These are phyloP conservation scores for Sylvietta virens DNA, from an alignment of 2,113 vertebrate genomes.

Conservation along the genomic window DNA sequence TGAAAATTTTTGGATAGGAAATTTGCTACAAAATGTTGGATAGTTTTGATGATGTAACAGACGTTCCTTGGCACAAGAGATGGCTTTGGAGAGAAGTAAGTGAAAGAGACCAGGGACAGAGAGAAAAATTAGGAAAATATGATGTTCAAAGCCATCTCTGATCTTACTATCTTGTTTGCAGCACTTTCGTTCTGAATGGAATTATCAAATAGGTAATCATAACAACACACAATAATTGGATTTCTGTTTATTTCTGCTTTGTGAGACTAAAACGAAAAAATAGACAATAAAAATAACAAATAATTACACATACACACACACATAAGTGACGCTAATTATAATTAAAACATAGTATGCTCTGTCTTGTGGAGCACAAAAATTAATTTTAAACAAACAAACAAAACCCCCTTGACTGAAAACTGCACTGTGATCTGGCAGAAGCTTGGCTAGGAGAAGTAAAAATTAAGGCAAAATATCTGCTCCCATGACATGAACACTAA, in stretches of 20 bases:
- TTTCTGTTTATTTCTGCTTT: too few relatives aligned
- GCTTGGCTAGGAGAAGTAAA: not conserved
- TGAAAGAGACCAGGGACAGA: not conserved
- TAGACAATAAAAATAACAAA: not conserved
- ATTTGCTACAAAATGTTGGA: not conserved
- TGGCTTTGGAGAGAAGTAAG: not conserved
- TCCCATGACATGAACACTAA: not conserved
- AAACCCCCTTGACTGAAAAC: not conserved
- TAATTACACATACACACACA: not conserved
- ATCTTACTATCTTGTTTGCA: not conserved
- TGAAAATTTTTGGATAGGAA: not conserved
- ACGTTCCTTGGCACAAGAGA: not conserved
- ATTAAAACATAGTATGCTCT: not conserved
- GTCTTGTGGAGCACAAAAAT: not conserved
- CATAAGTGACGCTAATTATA: not conserved
- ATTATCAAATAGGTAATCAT: not conserved
- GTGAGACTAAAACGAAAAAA: too few relatives aligned
- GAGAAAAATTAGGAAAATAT: not conserved
- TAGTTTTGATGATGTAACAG: not conserved
- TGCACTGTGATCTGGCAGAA: not conserved
- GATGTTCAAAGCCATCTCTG: not conserved
- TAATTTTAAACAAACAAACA: not conserved
- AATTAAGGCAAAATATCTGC: not conserved
- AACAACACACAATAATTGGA: too few relatives aligned
- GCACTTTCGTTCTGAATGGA: not conserved